Evolutionary conservation across 2,888 invertebrate genomes (phyloP).

Genomic region (Cheilosia vulpina): DNA sequence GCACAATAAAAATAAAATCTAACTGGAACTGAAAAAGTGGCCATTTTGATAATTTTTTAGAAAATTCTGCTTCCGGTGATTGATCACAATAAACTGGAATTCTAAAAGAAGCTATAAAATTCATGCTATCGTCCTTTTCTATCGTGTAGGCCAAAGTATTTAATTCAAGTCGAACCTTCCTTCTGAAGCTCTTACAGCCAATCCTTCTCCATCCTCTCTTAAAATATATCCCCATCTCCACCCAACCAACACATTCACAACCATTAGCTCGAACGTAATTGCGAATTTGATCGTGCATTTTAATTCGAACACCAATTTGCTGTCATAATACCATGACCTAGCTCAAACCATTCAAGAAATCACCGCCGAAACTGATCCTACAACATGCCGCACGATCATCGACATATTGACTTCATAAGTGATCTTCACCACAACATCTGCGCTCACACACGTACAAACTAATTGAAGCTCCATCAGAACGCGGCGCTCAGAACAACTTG

Average conservation of each 20-base stretch:
- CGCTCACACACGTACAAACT: slow-evolving; percentile 14
- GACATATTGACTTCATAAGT: slow-evolving; percentile 22
- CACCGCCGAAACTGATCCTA: background rate
- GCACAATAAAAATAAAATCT: no score
- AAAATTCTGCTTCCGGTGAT: no score
- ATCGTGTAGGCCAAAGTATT: no score
- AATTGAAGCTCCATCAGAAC: slow-evolving; percentile 18
- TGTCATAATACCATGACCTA: slow-evolving; percentile 48
- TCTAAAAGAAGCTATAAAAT: no score
- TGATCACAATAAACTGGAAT: no score
- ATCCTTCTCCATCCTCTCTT: background rate
- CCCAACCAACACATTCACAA: background rate
- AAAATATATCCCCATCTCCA: background rate
- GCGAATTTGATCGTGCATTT: slow-evolving; percentile 18
- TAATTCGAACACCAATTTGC: slow-evolving; percentile 55
- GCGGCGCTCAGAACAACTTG: slow-evolving; percentile 9
- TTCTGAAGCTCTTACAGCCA: no score
- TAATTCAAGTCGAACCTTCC: no score
- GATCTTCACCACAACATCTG: slow-evolving; percentile 35
- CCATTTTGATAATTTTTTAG: no score
- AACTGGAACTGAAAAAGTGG: no score
- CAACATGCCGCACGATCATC: slow-evolving; percentile 1
- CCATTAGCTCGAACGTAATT: slow-evolving; percentile 8
- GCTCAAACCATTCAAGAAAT: slow-evolving; percentile 41
- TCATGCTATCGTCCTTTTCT: no score